Percentiles rank a stretch among this genome's conserved stretches.
phyloP scores from a whole-genome alignment of 2,888 invertebrate genomes.

The Cephus spinipes region DNA sequence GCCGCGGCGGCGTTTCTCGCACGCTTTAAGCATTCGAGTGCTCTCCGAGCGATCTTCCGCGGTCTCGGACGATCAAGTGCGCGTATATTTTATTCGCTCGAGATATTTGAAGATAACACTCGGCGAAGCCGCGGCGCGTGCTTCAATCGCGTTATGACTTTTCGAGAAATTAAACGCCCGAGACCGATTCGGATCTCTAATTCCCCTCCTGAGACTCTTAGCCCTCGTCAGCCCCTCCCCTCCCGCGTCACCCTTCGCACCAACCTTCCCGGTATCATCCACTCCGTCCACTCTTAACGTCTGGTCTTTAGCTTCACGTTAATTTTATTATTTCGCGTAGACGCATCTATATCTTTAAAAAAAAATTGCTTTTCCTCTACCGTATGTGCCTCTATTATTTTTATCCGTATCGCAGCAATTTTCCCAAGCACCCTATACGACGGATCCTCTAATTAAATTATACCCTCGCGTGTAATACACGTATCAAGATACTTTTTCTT shows the following conservation, averaged over 20 bases:
- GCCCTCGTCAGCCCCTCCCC: background rate
- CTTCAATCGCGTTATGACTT: slow-evolving; percentile 15
- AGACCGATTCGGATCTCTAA: slow-evolving; percentile 20
- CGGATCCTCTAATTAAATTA: background rate
- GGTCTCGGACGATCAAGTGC: slow-evolving; percentile 49
- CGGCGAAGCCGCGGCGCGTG: slow-evolving; percentile 21
- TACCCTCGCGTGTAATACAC: background rate
- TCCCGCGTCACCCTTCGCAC: background rate
- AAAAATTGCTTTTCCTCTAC: slow-evolving; percentile 1
- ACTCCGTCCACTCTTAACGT: background rate
- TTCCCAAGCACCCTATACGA: background rate
- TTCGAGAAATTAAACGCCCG: slow-evolving; percentile 34
- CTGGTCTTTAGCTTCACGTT: background rate
- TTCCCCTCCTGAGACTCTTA: slow-evolving; percentile 14
- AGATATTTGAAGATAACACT: slow-evolving; percentile 36
- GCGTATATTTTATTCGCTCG: slow-evolving; percentile 50
- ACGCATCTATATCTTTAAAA: background rate
- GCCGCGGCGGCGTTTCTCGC: slow-evolving; percentile 27
- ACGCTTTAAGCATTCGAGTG: slow-evolving; percentile 34
- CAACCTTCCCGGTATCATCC: background rate
- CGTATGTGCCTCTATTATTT: slow-evolving; percentile 4
- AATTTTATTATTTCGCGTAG: background rate
- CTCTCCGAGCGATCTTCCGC: slow-evolving; percentile 39
- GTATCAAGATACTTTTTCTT: background rate
- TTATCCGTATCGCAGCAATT: slow-evolving; percentile 3